Evolutionary conservation across 2,797 vertebrate genomes (phyloP).

Genomic region (Dermochelys coriacea): DNA sequence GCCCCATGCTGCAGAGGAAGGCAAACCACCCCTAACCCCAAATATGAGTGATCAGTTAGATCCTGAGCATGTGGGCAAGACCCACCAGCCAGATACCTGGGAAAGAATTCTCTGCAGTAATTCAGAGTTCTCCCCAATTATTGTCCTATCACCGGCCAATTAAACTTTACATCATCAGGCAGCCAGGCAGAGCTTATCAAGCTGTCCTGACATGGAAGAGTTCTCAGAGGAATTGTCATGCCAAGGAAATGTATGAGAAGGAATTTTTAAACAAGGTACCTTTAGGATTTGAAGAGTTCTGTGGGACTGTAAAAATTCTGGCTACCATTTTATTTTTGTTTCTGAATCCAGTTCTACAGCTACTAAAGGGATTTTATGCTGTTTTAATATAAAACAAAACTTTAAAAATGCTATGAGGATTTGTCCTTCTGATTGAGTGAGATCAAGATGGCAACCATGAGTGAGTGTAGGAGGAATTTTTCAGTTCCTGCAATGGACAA

Average conservation of each 20-base stretch:
- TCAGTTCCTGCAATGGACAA: neutral
- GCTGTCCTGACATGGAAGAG: neutral
- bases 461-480: neutral
- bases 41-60: neutral
- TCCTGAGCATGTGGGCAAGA: neutral
- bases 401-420: neutral
- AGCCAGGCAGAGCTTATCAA: neutral
- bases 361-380: neutral
- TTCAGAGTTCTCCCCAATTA: neutral
- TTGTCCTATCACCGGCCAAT: neutral
- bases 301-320: neutral
- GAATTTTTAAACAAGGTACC: neutral
- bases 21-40: neutral
- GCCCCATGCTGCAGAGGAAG: neutral
- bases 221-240: neutral
- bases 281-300: neutral
- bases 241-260: neutral
- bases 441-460: neutral
- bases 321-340: neutral
- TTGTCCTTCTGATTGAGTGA: neutral
- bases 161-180: neutral
- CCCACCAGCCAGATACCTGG: neutral
- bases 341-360: neutral
- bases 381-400: neutral
- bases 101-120: neutral